phyloP scores from a whole-genome alignment of 2,797 vertebrate genomes.

The Semaprochilodus insignis region DNA sequence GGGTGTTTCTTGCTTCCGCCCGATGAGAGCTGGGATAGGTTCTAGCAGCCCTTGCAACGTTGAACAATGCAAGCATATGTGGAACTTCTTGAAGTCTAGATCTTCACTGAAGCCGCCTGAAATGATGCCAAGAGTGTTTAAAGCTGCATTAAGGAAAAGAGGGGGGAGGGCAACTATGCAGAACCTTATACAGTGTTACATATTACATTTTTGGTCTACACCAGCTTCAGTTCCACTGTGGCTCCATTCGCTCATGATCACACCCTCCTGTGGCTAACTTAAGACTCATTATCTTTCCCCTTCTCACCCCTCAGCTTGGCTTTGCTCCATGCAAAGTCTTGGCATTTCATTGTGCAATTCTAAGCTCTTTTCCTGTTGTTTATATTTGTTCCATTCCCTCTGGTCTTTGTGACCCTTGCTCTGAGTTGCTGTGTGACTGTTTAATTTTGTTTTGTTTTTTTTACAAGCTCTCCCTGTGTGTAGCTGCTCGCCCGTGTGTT shows the following conservation, averaged over 20 bases:
- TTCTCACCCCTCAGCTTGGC: not conserved
- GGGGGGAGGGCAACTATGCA: too few species aligned
- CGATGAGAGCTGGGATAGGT: too few species aligned
- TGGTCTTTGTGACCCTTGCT: not conserved
- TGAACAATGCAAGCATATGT: too few species aligned
- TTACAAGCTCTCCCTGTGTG: not conserved
- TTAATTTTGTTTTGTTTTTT: not conserved
- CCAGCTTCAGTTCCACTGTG: not conserved
- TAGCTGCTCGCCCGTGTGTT: not conserved
- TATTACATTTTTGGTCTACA: not conserved
- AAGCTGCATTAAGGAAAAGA: too few species aligned
- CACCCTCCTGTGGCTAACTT: not conserved
- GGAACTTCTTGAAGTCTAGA: too few species aligned
- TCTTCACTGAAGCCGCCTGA: too few species aligned
- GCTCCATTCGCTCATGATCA: not conserved
- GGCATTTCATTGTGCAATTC: not conserved
- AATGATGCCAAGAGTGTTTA: too few species aligned
- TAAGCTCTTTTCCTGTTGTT: not conserved
- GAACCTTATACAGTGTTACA: too few species aligned
- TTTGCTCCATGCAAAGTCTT: not conserved
- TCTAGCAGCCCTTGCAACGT: too few species aligned
- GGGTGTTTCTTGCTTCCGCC: too few species aligned
- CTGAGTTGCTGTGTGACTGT: not conserved
- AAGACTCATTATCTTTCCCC: not conserved
- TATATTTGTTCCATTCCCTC: not conserved